Base-by-base conservation (phyloP, 2,888 invertebrate species). In the Lasiommata megera region DNA sequence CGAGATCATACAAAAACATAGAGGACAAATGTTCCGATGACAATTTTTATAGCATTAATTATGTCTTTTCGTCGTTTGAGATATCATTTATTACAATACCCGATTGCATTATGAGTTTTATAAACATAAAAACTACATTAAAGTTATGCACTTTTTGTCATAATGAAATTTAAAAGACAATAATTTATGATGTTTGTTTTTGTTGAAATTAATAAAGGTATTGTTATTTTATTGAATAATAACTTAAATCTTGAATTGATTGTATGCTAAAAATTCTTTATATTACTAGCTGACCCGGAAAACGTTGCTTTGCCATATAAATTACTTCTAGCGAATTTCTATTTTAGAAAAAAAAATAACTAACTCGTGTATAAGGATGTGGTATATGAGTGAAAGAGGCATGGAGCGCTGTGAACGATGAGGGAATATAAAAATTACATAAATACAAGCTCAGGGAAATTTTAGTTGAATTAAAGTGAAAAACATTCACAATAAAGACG, bases 1-100 rank as follows among this genome's bases (percentile, higher is more conserved):
- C 1, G 8, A 44, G 14, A 3, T 16, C 11, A 3, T 31, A 46
- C 29, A 48, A 12, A 37, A 48, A 47, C 23, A 14, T 36, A 18
- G 23, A 37, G 17, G 47, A 36, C 17, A 17, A 34, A 18, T 17
- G n/a, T 34, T 17, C 48, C 23, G 37, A 48, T 48, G 48, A 23
- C 37, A 37, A 37, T 12, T 48, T 46, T 48, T 36, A 48, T 48
- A 23, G 48, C 12, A 48, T 48, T 48, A 48, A 37, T 48, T 48
- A 48, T 18, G 36, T 37, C 37, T 48, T 47, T 48, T 37, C 23
- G 12, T 37, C 37, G 37, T 48, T 37, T 11, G 29, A 18, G 48
- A 36, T 34, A 18, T 36, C 48, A 37, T 48, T 48, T 48, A 23
- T 48, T 48, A 37, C 11, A 46, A 46, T 37, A 48, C 34, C 12